phyloP scores from a whole-genome alignment of 2,888 invertebrate species.

The Tiphia femorata region DNA sequence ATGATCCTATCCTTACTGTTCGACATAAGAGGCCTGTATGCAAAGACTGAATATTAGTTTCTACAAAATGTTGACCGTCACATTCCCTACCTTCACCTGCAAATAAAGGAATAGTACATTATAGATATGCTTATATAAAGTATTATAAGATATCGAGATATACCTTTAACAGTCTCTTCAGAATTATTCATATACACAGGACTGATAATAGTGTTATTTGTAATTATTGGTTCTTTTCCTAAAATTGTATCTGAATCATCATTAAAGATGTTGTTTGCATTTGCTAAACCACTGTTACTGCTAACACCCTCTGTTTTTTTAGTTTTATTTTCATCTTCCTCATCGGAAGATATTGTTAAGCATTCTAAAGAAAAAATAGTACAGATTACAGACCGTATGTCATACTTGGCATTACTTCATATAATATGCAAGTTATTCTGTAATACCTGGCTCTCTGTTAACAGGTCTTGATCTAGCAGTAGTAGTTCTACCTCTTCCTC shows the following conservation, averaged over 20 bases:
- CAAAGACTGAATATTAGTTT: constrained; percentile 65
- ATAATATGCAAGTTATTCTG: background rate
- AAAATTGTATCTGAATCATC: constrained; percentile 57
- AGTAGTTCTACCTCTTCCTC: constrained; percentile 43
- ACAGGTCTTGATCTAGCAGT: constrained; percentile 48
- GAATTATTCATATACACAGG: no score
- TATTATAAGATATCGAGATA: background rate
- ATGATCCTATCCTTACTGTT: constrained; percentile 87
- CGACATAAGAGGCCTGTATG: constrained; percentile 78
- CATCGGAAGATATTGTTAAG: constrained; percentile 69
- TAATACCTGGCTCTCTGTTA: constrained; percentile 64
- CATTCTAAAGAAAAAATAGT: constrained; percentile 58
- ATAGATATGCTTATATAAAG: no score
- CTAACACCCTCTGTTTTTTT: constrained; percentile 30
- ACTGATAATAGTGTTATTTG: constrained; percentile 49
- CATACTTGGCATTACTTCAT: background rate
- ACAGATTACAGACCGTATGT: no score
- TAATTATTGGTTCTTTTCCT: constrained; percentile 67
- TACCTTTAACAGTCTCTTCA: background rate
- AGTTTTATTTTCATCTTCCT: constrained; percentile 61
- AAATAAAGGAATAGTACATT: background rate
- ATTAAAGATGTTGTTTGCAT: constrained; percentile 27
- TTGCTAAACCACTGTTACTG: constrained; percentile 26
- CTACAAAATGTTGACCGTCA: constrained; percentile 48
- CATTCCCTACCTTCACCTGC: constrained; percentile 10